Evolutionary conservation across 2,888 invertebrate species (phyloP).

Genomic region (Cancer borealis): DNA sequence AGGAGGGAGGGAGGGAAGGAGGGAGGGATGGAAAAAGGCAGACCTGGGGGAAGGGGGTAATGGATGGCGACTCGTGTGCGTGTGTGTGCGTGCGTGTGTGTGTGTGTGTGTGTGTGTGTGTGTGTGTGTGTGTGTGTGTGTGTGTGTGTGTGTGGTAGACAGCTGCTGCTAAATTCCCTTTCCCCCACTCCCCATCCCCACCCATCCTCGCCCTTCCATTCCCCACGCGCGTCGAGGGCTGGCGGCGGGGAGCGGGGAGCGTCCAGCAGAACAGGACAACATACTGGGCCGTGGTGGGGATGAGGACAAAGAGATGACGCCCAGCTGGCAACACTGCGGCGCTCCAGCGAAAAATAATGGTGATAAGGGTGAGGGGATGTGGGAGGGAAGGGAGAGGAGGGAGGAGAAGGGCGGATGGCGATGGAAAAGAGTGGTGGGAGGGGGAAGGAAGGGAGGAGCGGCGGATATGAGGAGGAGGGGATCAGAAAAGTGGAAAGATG

Average conservation of each 20-base stretch:
- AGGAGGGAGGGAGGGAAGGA: not conserved
- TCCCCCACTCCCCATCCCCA: not conserved
- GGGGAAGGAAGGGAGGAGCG: not conserved
- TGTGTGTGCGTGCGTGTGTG: not conserved
- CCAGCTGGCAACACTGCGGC: constrained; percentile 10
- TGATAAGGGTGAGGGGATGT: not conserved
- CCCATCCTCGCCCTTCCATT: not conserved
- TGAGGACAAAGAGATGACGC: not conserved
- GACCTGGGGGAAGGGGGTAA: not conserved
- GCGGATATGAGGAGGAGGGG: not conserved
- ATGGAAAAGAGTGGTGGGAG: not conserved
- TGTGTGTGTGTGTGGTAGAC: not conserved
- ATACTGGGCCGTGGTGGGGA: constrained; percentile 3
- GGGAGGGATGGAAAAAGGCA: not conserved
- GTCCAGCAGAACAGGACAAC: constrained; percentile 44
- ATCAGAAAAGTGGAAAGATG: not conserved
- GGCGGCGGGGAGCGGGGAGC: not conserved
- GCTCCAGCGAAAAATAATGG: not conserved
- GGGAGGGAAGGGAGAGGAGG: not conserved
- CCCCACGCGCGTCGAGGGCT: not conserved
- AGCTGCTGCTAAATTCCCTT: not conserved
- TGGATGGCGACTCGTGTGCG: not conserved
- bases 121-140: constrained; percentile 44
- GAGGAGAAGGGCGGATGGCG: not conserved
- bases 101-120: constrained; percentile 2